A percentile compares a stretch with the other conserved stretches of the same genome.
Evolutionary conservation across 2,113 vertebrate species (phyloP).

Genomic region (Cebidichthys violaceus): DNA sequence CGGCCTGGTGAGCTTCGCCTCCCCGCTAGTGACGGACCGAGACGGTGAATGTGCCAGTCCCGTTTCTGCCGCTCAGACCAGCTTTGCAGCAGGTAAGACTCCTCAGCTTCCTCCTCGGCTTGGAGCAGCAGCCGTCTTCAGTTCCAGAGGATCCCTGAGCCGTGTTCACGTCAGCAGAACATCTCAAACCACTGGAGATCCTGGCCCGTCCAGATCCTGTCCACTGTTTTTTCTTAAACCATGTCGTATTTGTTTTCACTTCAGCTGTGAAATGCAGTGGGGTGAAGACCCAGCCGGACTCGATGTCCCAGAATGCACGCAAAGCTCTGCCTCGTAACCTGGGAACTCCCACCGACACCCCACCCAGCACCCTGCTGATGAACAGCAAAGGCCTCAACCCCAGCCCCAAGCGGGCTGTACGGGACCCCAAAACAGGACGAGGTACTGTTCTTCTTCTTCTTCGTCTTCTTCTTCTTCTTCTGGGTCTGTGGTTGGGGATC

Average conservation of each 20-base stretch:
- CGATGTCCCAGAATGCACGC: constrained; percentile 97
- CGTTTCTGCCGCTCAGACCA: constrained; percentile 88
- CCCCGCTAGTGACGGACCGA: constrained; percentile 95
- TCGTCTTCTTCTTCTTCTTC: no score
- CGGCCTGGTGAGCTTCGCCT: constrained; percentile 96
- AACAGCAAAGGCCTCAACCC: constrained; percentile 91
- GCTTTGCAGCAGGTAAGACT: constrained; percentile 92
- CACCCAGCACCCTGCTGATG: constrained; percentile 88
- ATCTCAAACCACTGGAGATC: neutral
- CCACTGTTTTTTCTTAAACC: neutral
- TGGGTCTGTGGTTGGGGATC: neutral
- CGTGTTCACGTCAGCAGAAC: neutral
- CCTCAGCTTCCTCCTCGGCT: neutral
- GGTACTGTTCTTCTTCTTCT: constrained; percentile 80
- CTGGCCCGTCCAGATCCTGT: neutral
- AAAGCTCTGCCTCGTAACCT: constrained; percentile 93
- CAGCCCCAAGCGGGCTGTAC: constrained; percentile 96
- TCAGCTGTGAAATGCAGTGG: constrained; percentile 94
- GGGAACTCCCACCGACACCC: constrained; percentile 95
- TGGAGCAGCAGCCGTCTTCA: neutral
- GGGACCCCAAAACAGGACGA: constrained; percentile 99
- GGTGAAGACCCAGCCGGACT: constrained; percentile 95
- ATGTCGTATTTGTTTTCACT: neutral
- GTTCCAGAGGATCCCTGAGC: neutral
- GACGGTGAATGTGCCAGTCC: constrained; percentile 93